Base-by-base conservation (phyloP, 2,888 invertebrate genomes). In the Yponomeuta evonymella region DNA sequence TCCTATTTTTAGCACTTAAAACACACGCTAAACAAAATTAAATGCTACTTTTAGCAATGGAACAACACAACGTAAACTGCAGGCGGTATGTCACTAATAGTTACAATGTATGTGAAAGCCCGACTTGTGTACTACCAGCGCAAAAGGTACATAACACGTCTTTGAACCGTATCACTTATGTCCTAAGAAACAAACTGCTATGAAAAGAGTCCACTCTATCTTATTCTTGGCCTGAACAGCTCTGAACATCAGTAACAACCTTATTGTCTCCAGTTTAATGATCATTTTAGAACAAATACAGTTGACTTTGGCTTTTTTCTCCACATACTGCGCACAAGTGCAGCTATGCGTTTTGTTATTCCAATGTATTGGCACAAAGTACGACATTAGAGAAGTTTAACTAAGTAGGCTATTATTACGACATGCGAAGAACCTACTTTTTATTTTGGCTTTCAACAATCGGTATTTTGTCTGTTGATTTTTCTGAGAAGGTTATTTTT, bases 51-150 rank as follows among this genome's bases (percentile, higher is more conserved):
- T 58, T 58, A 58, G 15, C 51, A 65, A 65, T n/a, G 2, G 8
- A 63, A 67, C 9, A 69, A 51, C n/a, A 69, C 69, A 69, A 15
- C 48, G 58, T 69, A 69, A 69, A 69, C 62, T 62, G 48, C 63
- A 70, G 29, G 36, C 70, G 70, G 70, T 70, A 70, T 65, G 65
- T 70, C 70, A 70, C 70, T 65, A 58, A 58, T 58, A 58, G 51
- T 58, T 58, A 58, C 51, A 15, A 36, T 63, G 70, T 63, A 15
- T 63, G 70, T 70, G 70, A 70, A 70, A 70, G 70, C 70, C 67
- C 33, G 67, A 12, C 67, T 15, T 3, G 67, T 29, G 67, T 58
- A 58, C 51, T 15, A 58, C 12, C 51, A 58, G 15, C 51, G 1
- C 5, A 58, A 58, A 58, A 12, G 3, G 15, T 15, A 4, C 51